A percentile compares a stretch with the other conserved stretches of the same genome.
phyloP scores from a whole-genome alignment of 2,888 invertebrate species.

The Patella caerulea region DNA sequence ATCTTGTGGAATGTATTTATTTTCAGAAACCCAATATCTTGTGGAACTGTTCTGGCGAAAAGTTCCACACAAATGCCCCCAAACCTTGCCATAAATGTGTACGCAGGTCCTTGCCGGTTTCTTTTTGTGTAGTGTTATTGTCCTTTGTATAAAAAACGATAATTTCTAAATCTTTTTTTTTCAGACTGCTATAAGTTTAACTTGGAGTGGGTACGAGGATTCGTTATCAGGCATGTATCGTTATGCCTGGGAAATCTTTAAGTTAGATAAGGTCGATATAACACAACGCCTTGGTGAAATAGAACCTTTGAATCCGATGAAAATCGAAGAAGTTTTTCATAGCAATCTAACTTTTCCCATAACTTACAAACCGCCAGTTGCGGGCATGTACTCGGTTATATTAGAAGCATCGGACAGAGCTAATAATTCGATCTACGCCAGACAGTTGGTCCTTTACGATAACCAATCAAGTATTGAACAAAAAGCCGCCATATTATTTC shows the following conservation, averaged over 20 bases:
- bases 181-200: slow-evolving; percentile 6
- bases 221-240: slow-evolving; percentile 19
- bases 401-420: slow-evolving; percentile 19
- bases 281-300: neutral
- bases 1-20: too few relatives aligned
- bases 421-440: slow-evolving; percentile 14
- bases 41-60: too few relatives aligned
- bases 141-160: neutral
- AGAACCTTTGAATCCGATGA: slow-evolving; percentile 15
- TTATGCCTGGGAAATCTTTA: slow-evolving; percentile 23
- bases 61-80: too few relatives aligned
- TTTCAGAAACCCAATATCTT: too few relatives aligned
- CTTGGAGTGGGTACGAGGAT: slow-evolving; percentile 18
- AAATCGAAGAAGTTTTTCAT: neutral
- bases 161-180: neutral
- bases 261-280: neutral
- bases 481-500: neutral
- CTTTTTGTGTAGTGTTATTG: too few relatives aligned
- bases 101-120: too few relatives aligned
- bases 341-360: neutral
- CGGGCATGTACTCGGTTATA: slow-evolving; percentile 18
- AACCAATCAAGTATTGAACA: neutral
- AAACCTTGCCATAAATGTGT: too few relatives aligned
- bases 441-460: slow-evolving; percentile 18
- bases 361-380: slow-evolving; percentile 1